Conservation (phyloP, 1,140 invertebrate species). For the Antheraea pernyi region DNA sequence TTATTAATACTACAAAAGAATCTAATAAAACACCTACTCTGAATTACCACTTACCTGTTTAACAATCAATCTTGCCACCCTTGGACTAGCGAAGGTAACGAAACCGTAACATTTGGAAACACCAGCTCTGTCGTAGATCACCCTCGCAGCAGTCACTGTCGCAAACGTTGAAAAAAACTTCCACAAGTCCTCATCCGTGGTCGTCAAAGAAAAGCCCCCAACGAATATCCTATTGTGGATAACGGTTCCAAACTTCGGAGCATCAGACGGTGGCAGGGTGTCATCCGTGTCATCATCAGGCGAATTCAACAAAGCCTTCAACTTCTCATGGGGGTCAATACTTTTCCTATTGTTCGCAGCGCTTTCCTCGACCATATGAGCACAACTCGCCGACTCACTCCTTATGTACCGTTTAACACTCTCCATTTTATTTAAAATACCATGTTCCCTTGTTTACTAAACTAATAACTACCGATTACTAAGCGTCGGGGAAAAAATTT, state of each 20-base stretch:
- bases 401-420: constrained; percentile 64
- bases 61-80: constrained; percentile 72
- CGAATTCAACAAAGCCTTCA: constrained; percentile 68
- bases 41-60: constrained; percentile 60
- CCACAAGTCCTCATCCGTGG: constrained; percentile 90
- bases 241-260: constrained; percentile 87
- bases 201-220: constrained; percentile 93
- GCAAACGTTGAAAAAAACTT: constrained; percentile 93
- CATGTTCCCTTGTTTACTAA: constrained; percentile 75
- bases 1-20: too few relatives aligned
- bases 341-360: constrained; percentile 59
- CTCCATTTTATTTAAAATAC: constrained; percentile 52
- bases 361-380: constrained; percentile 71
- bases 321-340: constrained; percentile 64
- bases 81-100: constrained; percentile 90
- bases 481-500: constrained; percentile 32
- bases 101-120: constrained; percentile 97
- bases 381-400: constrained; percentile 69
- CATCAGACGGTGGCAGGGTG: constrained; percentile 77
- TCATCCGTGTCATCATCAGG: constrained; percentile 72
- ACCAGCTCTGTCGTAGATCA: constrained; percentile 95
- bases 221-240: constrained; percentile 97
- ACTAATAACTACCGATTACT: constrained; percentile 64
- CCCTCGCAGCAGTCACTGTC: constrained; percentile 95
- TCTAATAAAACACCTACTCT: too few relatives aligned